Conservation (phyloP, 2,888 invertebrate species). For the Callimorpha dominula region DNA sequence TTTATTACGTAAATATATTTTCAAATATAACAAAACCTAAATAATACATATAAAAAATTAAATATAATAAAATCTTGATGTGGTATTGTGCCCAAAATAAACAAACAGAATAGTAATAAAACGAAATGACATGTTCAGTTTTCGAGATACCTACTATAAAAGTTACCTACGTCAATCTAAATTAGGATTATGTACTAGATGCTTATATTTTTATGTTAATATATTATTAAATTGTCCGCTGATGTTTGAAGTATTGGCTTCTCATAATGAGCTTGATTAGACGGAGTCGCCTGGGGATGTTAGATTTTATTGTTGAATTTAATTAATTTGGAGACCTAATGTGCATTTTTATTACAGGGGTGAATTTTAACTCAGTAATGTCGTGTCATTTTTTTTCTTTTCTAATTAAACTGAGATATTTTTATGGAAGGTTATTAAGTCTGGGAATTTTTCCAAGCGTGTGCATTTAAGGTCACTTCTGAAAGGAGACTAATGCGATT, state of each 20-base stretch:
- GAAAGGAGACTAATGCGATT: neutral
- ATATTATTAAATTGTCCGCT: neutral
- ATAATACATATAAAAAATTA: too few species aligned
- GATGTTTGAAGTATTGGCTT: conserved; percentile 4
- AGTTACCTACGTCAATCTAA: neutral
- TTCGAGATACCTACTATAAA: neutral
- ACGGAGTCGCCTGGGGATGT: neutral
- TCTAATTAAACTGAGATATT: conserved; percentile 12
- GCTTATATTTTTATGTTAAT: neutral
- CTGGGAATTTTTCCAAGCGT: neutral
- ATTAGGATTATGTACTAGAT: neutral
- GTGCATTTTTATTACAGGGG: conserved; percentile 11
- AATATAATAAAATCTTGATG: neutral
- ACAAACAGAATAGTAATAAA: neutral
- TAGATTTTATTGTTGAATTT: conserved; percentile 6
- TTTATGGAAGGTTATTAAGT: conserved; percentile 5
- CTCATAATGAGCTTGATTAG: conserved; percentile 20
- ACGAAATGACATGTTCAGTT: neutral
- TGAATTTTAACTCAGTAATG: conserved; percentile 6
- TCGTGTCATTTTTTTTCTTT: conserved; percentile 12
- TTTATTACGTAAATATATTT: too few species aligned
- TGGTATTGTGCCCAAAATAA: neutral
- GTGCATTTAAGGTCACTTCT: neutral
- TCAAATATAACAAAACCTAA: too few species aligned
- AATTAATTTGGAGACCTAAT: conserved; percentile 8